Percentiles rank a stretch among this genome's conserved stretches.
These are phyloP conservation scores for Esox niger DNA, from an alignment of 2,113 vertebrate species.

Conservation along the genomic window DNA sequence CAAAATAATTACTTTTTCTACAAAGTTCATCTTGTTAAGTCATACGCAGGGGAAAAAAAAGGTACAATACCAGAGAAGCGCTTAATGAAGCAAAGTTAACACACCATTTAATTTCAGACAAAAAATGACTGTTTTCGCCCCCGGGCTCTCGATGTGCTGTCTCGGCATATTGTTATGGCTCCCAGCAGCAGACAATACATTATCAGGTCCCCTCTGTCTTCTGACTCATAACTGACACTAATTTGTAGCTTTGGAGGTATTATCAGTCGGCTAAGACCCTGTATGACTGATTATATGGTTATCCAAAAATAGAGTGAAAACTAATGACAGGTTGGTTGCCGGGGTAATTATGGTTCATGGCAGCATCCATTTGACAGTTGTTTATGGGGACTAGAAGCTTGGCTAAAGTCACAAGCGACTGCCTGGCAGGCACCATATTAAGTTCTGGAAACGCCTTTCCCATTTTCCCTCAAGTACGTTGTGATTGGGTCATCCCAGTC, in stretches of 20 bases:
- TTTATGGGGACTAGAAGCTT: constrained; percentile 21
- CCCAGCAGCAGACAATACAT: constrained; percentile 32
- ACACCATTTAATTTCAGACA: constrained; percentile 38
- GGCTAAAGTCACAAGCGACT: constrained; percentile 2
- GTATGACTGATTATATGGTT: constrained; percentile 51
- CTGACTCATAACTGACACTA: constrained; percentile 48
- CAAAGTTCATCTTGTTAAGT: constrained; percentile 1
- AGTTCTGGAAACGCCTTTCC: neutral
- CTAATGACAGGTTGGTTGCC: constrained; percentile 42
- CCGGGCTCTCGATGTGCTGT: constrained; percentile 12
- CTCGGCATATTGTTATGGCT: constrained; percentile 29
- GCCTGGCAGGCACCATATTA: neutral
- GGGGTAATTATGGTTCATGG: constrained; percentile 35
- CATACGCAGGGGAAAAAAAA: neutral
- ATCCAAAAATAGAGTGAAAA: constrained; percentile 36
- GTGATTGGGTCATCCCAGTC: too few relatives aligned
- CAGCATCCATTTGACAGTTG: constrained; percentile 22
- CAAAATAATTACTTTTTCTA: neutral
- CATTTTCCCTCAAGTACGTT: too few relatives aligned
- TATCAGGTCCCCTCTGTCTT: constrained; percentile 11
- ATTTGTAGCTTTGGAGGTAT: constrained; percentile 45
- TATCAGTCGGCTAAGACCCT: constrained; percentile 39
- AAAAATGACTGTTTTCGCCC: constrained; percentile 33
- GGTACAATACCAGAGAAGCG: constrained; percentile 13
- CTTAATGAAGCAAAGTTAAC: constrained; percentile 26